These are phyloP conservation scores for Solea senegalensis DNA, from an alignment of 2,113 vertebrate genomes.

Conservation along the genomic window DNA sequence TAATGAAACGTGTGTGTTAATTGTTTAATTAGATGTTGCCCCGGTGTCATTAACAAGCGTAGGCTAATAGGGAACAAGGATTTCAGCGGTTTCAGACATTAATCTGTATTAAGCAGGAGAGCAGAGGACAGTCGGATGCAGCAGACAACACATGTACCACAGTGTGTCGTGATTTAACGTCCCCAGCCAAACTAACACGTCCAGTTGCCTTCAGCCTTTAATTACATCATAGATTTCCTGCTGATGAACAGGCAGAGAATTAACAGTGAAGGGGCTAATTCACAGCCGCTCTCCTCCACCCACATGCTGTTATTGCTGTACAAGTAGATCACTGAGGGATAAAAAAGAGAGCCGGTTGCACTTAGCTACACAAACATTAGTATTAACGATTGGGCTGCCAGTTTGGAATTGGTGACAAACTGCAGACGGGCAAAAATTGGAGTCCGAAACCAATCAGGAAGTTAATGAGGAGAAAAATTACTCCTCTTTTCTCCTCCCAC, in stretches of 20 bases:
- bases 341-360: slow-evolving; percentile 82
- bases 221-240: slow-evolving; percentile 92
- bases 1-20: background rate
- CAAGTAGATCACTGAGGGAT: slow-evolving; percentile 78
- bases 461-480: slow-evolving; percentile 99
- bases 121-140: slow-evolving; percentile 69
- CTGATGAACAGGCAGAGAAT: slow-evolving; percentile 92
- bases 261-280: slow-evolving; percentile 88
- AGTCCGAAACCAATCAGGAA: slow-evolving; percentile 99
- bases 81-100: slow-evolving; percentile 64
- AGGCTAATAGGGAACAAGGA: slow-evolving; percentile 35
- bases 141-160: slow-evolving; percentile 82
- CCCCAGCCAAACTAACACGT: slow-evolving; percentile 58
- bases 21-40: slow-evolving; percentile 17
- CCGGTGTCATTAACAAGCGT: slow-evolving; percentile 4
- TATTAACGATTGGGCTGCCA: slow-evolving; percentile 92
- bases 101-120: slow-evolving; percentile 82
- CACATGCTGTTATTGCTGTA: slow-evolving; percentile 86
- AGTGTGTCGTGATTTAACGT: slow-evolving; percentile 83
- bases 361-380: slow-evolving; percentile 99
- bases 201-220: slow-evolving; percentile 84
- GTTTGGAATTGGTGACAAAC: slow-evolving; percentile 98
- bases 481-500: slow-evolving; percentile 83
- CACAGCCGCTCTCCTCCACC: slow-evolving; percentile 55
- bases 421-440: slow-evolving; percentile 88